Evolutionary conservation across 2,797 vertebrate species (phyloP).

Genomic region (Siniperca obscura): DNA sequence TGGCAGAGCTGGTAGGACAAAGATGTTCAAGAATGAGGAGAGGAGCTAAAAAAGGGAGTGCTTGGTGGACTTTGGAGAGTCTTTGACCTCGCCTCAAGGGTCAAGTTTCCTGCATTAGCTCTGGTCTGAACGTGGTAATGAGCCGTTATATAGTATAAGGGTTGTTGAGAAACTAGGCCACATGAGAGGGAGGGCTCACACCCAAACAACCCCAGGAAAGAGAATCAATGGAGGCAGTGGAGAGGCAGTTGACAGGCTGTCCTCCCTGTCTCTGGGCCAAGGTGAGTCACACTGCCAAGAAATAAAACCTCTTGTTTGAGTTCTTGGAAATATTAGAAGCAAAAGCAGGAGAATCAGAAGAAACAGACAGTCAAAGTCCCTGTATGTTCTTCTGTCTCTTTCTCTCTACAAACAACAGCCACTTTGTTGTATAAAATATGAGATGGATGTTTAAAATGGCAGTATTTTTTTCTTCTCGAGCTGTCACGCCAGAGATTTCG

Average conservation of each 20-base stretch:
- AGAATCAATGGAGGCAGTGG: conserved; percentile 25
- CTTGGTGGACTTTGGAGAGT: conserved; percentile 59
- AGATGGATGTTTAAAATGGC: conserved; percentile 66
- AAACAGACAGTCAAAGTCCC: conserved; percentile 8
- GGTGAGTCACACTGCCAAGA: conserved; percentile 54
- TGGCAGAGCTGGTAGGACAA: conserved; percentile 18
- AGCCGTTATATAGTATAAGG: conserved; percentile 63
- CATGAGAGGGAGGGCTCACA: conserved; percentile 6
- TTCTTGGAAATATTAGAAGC: conserved; percentile 51
- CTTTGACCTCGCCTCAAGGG: conserved; percentile 68
- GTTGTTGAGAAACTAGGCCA: conserved; percentile 74
- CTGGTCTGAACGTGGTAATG: conserved; percentile 62
- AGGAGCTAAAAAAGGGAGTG: conserved; percentile 48
- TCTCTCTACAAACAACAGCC: conserved; percentile 53
- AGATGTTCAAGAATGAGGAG: conserved; percentile 40
- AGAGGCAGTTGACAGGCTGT: conserved; percentile 45
- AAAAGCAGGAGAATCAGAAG: conserved; percentile 35
- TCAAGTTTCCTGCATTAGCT: conserved; percentile 67
- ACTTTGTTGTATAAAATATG: conserved; percentile 81
- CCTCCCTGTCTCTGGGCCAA: conserved; percentile 58
- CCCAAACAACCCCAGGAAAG: conserved; percentile 25
- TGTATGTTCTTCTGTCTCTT: conserved; percentile 28
- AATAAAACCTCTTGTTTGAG: conserved; percentile 40
- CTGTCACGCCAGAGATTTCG: conserved; percentile 67
- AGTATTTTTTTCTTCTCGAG: conserved; percentile 29